Evolutionary conservation across 2,797 vertebrate species (phyloP).

Genomic region (Fundulus diaphanus): DNA sequence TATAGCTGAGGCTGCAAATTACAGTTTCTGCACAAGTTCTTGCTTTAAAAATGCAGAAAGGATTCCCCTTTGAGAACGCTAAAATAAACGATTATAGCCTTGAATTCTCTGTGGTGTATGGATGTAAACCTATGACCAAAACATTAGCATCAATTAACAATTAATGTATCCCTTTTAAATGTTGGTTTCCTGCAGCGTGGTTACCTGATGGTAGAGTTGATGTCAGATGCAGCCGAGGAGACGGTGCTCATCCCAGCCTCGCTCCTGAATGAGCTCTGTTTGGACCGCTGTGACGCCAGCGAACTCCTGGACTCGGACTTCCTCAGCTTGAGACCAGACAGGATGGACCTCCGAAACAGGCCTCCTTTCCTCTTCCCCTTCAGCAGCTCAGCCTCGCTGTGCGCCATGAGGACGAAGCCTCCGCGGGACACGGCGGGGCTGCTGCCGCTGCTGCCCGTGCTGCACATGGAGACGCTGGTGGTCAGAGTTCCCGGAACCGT

Average conservation of each 20-base stretch:
- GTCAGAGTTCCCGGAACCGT: conserved; percentile 63
- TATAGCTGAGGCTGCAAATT: no score
- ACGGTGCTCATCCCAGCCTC: conserved; percentile 98
- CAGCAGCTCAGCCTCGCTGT: conserved; percentile 94
- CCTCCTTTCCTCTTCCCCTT: conserved; percentile 95
- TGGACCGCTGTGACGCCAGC: conserved; percentile 95
- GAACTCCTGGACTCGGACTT: conserved; percentile 98
- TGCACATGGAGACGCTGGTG: conserved; percentile 83
- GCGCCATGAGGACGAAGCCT: conserved; percentile 95
- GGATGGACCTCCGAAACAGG: conserved; percentile 93
- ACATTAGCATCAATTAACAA: background rate
- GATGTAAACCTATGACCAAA: background rate
- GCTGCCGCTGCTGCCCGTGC: conserved; percentile 82
- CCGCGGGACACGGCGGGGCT: conserved; percentile 94
- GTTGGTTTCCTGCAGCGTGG: background rate
- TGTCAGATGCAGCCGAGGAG: conserved; percentile 95
- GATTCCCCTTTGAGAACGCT: no score
- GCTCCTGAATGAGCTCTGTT: conserved; percentile 98
- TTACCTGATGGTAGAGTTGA: conserved; percentile 94
- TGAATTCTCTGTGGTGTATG: no score
- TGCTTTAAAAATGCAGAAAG: no score
- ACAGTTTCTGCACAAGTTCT: no score
- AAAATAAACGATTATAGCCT: no score
- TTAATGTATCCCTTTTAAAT: background rate
- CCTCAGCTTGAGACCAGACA: conserved; percentile 94